Evolutionary conservation across 2,113 vertebrate genomes (phyloP).

Genomic region (Lanius ludovicianus): DNA sequence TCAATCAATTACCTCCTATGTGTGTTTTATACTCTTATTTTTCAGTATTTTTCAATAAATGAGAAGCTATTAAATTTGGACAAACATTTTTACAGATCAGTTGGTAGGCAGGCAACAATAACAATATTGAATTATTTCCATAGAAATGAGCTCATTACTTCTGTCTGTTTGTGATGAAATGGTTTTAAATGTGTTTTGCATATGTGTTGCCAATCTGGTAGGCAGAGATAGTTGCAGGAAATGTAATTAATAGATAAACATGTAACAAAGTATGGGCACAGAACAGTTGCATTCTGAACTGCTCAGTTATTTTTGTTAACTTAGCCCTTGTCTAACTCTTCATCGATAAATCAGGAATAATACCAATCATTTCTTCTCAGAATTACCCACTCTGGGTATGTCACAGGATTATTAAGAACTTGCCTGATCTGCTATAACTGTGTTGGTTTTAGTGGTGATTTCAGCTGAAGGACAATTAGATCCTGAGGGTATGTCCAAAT

Average conservation of each 20-base stretch:
- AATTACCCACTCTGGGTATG: neutral
- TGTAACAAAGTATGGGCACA: neutral
- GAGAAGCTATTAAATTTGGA: constrained; percentile 15
- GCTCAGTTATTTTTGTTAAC: neutral
- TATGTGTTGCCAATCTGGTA: neutral
- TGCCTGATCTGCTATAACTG: neutral
- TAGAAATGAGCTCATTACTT: constrained; percentile 39
- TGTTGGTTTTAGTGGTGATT: neutral
- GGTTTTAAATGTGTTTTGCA: neutral
- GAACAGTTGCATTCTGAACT: neutral
- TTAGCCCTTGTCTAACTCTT: neutral
- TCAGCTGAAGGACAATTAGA: neutral
- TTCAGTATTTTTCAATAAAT: constrained; percentile 17
- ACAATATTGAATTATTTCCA: constrained; percentile 31
- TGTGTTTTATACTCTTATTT: neutral
- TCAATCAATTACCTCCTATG: neutral
- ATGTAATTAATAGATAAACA: neutral
- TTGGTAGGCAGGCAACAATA: neutral
- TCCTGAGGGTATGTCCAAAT: neutral
- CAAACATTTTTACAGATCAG: constrained; percentile 28
- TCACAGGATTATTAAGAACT: neutral
- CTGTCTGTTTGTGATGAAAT: constrained; percentile 4
- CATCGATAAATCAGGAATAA: neutral
- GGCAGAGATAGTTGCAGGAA: neutral
- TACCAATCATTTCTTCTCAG: neutral